These are phyloP conservation scores for Tenualosa thibaudeaui DNA, from an alignment of 2,797 vertebrate species.

Conservation along the genomic window DNA sequence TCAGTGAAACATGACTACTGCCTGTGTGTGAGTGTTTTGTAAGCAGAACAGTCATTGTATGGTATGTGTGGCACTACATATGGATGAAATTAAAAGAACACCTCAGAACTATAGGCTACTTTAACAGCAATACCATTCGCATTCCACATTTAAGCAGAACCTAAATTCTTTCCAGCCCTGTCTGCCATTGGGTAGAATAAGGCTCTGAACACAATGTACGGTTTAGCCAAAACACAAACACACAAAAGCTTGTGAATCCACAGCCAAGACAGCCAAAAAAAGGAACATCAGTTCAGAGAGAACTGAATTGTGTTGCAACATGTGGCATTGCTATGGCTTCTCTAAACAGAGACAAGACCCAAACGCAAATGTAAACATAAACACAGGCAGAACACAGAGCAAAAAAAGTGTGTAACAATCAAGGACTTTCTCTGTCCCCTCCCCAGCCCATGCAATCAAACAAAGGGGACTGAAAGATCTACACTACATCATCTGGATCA, in stretches of 20 bases:
- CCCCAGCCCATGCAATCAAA: no score
- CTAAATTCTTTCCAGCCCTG: constrained; percentile 34
- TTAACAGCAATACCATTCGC: not conserved
- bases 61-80: not conserved
- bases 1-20: not conserved
- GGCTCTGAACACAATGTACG: constrained; percentile 42
- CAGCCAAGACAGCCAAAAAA: constrained; percentile 37
- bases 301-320: constrained; percentile 35
- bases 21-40: not conserved
- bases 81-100: not conserved
- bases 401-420: not conserved
- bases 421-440: not conserved
- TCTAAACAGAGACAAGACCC: not conserved
- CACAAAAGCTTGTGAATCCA: constrained; percentile 41
- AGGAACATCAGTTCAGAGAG: constrained; percentile 34
- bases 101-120: constrained; percentile 23
- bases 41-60: not conserved
- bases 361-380: not conserved
- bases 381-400: not conserved
- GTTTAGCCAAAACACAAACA: constrained; percentile 49
- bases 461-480: no score
- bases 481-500: no score
- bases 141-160: constrained; percentile 43
- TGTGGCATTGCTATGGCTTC: constrained; percentile 20
- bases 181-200: constrained; percentile 38